phyloP scores from a whole-genome alignment of 2,888 invertebrate species.

The Coleophora flavipennella region DNA sequence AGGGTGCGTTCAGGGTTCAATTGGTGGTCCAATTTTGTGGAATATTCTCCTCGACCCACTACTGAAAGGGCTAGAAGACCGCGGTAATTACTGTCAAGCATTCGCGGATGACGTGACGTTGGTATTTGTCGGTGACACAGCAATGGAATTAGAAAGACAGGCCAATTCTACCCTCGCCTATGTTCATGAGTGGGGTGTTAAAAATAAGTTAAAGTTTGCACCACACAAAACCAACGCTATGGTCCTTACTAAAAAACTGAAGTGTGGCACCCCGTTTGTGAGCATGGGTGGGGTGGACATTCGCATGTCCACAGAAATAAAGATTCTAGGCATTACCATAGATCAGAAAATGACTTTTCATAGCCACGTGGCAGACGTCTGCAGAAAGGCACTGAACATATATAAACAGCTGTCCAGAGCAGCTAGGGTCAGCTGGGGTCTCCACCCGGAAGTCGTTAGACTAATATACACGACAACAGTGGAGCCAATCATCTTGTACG shows the following conservation, averaged over 20 bases:
- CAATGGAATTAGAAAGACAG: constrained; percentile 2
- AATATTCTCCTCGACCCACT: constrained; percentile 11
- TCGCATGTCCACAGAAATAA: constrained; percentile 5
- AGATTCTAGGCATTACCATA: constrained; percentile 9
- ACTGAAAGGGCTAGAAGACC: not conserved
- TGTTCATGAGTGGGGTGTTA: constrained; percentile 11
- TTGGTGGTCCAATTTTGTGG: constrained; percentile 12
- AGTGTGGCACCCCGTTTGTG: constrained; percentile 9
- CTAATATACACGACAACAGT: not conserved
- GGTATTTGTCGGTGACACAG: constrained; percentile 6
- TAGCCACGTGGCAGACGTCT: constrained; percentile 1
- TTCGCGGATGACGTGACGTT: constrained; percentile 11
- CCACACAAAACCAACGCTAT: constrained; percentile 10
- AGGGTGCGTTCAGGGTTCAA: constrained; percentile 13
- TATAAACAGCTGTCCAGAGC: constrained; percentile 6
- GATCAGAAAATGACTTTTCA: constrained; percentile 11
- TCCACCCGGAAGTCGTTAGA: not conserved
- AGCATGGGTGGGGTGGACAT: constrained; percentile 9
- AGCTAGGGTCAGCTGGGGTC: constrained; percentile 6
- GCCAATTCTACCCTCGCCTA: constrained; percentile 6
- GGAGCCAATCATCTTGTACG: not conserved
- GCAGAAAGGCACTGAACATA: constrained; percentile 5
- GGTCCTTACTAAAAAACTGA: constrained; percentile 6
- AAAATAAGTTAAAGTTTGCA: constrained; percentile 10
- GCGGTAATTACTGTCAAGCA: constrained; percentile 7